A percentile compares a stretch with the other conserved stretches of the same genome.
These are phyloP conservation scores for Lytechinus variegatus DNA, from an alignment of 35 echinoderm and acorn worm genomes.

Conservation along the genomic window DNA sequence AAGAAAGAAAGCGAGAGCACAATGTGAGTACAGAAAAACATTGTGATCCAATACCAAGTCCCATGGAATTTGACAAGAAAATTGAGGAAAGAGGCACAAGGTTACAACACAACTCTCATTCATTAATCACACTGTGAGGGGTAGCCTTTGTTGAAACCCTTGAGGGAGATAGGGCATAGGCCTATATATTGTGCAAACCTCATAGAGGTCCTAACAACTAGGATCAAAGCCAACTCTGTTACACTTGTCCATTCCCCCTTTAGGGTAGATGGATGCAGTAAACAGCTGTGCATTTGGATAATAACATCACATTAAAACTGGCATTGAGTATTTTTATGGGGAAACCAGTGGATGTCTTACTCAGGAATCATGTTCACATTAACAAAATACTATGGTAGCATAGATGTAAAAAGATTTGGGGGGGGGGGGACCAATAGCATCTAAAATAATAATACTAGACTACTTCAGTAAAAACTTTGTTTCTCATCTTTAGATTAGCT, in stretches of 20 bases:
- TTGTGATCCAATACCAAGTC: too few species aligned
- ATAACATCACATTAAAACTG: neutral
- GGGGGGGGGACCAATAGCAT: too few species aligned
- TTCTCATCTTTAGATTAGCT: too few species aligned
- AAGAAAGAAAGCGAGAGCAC: too few species aligned
- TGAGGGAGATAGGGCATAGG: neutral
- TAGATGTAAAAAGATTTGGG: too few species aligned
- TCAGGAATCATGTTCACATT: neutral
- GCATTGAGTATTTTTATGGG: neutral
- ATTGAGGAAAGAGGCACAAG: neutral
- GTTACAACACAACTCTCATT: neutral
- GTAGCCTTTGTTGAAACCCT: neutral
- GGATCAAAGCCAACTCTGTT: neutral
- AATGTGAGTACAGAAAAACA: too few species aligned
- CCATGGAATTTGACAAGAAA: neutral
- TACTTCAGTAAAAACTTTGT: too few species aligned
- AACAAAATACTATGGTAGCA: neutral
- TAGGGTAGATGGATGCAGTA: neutral
- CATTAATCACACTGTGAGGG: neutral
- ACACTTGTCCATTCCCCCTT: neutral
- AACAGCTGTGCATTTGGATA: neutral
- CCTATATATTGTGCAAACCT: neutral
- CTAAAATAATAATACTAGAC: too few species aligned
- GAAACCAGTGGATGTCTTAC: neutral
- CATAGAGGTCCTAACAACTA: neutral